These are phyloP conservation scores for Drosophila athabasca DNA, from an alignment of 1,140 invertebrate genomes.

Conservation along the genomic window DNA sequence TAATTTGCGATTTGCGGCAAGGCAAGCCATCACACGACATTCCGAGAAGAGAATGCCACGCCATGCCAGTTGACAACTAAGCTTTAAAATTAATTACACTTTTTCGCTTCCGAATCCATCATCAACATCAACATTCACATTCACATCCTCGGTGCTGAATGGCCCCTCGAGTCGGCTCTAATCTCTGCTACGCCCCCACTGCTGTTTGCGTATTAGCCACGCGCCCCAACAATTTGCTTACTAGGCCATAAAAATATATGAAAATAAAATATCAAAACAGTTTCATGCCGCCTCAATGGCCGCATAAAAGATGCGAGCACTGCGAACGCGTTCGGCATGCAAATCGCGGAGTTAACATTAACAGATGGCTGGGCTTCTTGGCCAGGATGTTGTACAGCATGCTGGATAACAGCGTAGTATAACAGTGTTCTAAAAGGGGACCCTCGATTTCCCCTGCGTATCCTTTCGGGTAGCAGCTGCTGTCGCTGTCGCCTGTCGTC, in stretches of 20 bases:
- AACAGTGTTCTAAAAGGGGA: conserved; percentile 60
- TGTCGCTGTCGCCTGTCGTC: conserved; percentile 20
- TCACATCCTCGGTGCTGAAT: background rate
- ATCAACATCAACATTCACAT: conserved; percentile 3
- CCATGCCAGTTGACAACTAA: conserved; percentile 25
- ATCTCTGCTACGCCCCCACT: background rate
- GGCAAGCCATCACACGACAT: conserved; percentile 10
- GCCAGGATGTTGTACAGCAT: conserved; percentile 38
- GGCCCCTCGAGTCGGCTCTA: too few relatives aligned
- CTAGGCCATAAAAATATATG: conserved; percentile 46
- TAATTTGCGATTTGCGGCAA: conserved; percentile 35
- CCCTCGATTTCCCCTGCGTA: background rate
- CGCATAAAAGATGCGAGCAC: conserved; percentile 37
- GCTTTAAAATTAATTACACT: conserved; percentile 52
- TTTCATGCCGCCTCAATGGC: conserved; percentile 36
- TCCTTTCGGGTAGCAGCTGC: conserved; percentile 31
- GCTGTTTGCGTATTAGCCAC: conserved; percentile 3
- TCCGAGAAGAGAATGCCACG: background rate
- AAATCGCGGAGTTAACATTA: conserved; percentile 20
- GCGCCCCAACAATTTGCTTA: conserved; percentile 45
- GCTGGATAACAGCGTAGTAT: conserved; percentile 26
- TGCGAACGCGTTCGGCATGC: conserved; percentile 42
- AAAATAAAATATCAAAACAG: conserved; percentile 44
- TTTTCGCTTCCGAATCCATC: conserved; percentile 45
- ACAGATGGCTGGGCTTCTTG: conserved; percentile 3